Evolutionary conservation across 64 coral and sea anemone genomes (phyloP).

Genomic region (Pachyseris speciosa): DNA sequence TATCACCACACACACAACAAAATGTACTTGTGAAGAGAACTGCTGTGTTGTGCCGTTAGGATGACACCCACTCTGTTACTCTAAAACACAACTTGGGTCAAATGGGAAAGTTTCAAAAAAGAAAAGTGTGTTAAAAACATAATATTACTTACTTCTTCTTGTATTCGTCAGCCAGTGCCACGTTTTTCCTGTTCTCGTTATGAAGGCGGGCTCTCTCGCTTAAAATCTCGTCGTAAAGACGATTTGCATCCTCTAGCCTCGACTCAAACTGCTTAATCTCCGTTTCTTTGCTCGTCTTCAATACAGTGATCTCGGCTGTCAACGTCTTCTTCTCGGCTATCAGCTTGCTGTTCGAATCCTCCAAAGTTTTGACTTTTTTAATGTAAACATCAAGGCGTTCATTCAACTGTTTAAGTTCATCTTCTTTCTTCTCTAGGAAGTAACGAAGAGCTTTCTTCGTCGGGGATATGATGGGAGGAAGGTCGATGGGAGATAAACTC

Average conservation of each 20-base stretch:
- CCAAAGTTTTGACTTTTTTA: conserved; percentile 81
- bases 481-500: conserved; percentile 25
- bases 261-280: conserved; percentile 84
- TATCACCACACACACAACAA: too few relatives aligned
- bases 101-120: too few relatives aligned
- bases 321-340: conserved; percentile 26
- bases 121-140: background rate
- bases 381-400: conserved; percentile 87
- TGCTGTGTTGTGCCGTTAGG: background rate
- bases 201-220: conserved; percentile 78
- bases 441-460: conserved; percentile 56
- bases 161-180: conserved; percentile 54
- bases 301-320: conserved; percentile 67
- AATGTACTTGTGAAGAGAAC: background rate
- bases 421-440: conserved; percentile 65
- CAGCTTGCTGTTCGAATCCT: conserved; percentile 66
- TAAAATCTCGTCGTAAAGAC: conserved; percentile 72
- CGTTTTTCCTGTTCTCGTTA: conserved; percentile 77
- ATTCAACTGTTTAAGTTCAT: conserved; percentile 84
- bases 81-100: too few relatives aligned
- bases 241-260: conserved; percentile 72
- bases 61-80: background rate
- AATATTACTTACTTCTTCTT: conserved; percentile 73
- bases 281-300: conserved; percentile 77
- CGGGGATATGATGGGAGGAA: conserved; percentile 51